phyloP scores from a whole-genome alignment of 1,140 invertebrate genomes.

The Octopus bimaculoides region DNA sequence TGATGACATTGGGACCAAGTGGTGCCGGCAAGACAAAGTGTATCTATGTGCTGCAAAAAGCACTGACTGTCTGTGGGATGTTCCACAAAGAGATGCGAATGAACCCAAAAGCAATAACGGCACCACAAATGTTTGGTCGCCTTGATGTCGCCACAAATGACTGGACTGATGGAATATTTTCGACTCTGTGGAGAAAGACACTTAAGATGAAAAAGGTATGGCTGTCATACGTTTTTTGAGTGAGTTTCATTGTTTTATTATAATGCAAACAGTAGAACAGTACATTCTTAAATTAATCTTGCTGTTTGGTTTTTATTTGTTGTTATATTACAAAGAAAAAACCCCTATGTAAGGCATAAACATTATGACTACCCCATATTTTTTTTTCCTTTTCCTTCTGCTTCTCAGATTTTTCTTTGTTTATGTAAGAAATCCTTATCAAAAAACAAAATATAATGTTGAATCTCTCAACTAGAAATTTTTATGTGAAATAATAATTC shows the following conservation, averaged over 20 bases:
- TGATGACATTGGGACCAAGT: conserved; percentile 91
- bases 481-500: no score
- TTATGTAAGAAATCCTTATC: no score
- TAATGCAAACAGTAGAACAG: not conserved
- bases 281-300: no score
- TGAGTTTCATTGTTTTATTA: not conserved
- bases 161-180: conserved; percentile 98
- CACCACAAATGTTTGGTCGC: conserved; percentile 95
- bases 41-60: conserved; percentile 87
- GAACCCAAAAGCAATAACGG: conserved; percentile 97
- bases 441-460: no score
- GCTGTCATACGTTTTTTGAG: not conserved
- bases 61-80: conserved; percentile 55
- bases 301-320: no score
- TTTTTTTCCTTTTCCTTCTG: no score
- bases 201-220: conserved; percentile 79
- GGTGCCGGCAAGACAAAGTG: conserved; percentile 95
- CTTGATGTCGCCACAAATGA: conserved; percentile 96
- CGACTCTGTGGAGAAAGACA: conserved; percentile 91
- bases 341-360: no score
- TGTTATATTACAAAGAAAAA: no score
- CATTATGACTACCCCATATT: no score
- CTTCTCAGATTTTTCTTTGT: no score
- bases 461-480: no score
- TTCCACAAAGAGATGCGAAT: conserved; percentile 82